Evolutionary conservation across 2,888 invertebrate genomes (phyloP), one percentile per base, ranked within the genome.

Genomic region (Brachyptera putata): DNA sequence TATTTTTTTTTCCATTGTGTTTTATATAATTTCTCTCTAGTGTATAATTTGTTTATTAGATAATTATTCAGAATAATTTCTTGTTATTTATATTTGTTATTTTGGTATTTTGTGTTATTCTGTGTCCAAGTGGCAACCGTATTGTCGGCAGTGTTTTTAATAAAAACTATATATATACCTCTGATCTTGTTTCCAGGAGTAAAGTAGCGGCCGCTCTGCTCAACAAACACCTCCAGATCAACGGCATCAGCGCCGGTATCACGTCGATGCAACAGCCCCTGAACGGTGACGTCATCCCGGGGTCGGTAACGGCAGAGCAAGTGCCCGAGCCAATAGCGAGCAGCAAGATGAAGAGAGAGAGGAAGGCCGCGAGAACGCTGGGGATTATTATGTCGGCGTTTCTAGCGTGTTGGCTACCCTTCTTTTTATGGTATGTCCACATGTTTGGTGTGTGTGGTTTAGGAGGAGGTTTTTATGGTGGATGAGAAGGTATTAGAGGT

Each of bases 351-450:
- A 86, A 90, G 73, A 78, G 91, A 57, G 93, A 93, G 74, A 78
- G 91, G 63, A 92, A 92, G 72, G 95, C 95, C 0, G 95, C 95
- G 1, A 84, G 95, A 70, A 96, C 96, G 11, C 81, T 96, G 43
- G 96, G 96, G 60, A 94, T 96, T 72, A 95, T 96, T 71, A 95
- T 96, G 88, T 94, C 95, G 30, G 95, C 93, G 0, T 96, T 96
- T 75, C 79, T 96, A 63, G 84, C 94, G 5, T 96, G 96, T 75
- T 96, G 95, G 94, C 80, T 95, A 65, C 96, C 96, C 3, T 96
- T 96, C 80, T 96, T 96, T 75, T 79, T 92, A 61, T 95, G 95
- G 95, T 90, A 75, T 79, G 81, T n/a, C n/a, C n/a, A n/a, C n/a
- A n/a, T n/a, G n/a, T n/a, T n/a, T n/a, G n/a, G n/a, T n/a, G n/a